Conservation (phyloP, 2,888 invertebrate genomes). For the Ochropacha duplaris region DNA sequence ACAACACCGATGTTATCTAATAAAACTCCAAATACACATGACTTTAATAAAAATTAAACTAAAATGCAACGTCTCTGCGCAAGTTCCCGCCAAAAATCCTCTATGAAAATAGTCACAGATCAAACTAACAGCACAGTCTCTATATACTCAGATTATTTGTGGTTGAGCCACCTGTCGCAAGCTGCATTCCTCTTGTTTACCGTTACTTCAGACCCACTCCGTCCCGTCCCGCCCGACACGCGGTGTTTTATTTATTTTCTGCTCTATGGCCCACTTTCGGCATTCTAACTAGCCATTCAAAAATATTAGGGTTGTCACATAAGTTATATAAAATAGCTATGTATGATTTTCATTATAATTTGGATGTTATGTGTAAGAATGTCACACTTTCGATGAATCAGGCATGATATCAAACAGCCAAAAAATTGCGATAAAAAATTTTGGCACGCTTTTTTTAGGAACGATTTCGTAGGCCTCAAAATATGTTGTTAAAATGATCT, state of each 20-base stretch:
- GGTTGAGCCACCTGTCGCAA: conserved; percentile 31
- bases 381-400: too few relatives aligned
- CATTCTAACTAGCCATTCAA: background rate
- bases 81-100: too few relatives aligned
- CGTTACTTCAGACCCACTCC: conserved; percentile 25
- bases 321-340: background rate
- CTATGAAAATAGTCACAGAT: conserved; percentile 6
- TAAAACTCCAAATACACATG: too few relatives aligned
- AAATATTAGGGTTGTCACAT: background rate
- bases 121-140: background rate
- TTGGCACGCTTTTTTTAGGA: too few relatives aligned
- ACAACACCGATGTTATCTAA: too few relatives aligned
- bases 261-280: conserved; percentile 11
- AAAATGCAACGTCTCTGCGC: too few relatives aligned
- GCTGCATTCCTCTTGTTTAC: conserved; percentile 38
- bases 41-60: too few relatives aligned
- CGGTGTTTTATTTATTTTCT: conserved; percentile 20
- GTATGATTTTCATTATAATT: too few relatives aligned
- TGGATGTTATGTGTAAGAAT: too few relatives aligned
- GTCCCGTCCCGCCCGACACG: conserved; percentile 7
- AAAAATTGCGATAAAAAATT: background rate
- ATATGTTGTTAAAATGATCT: background rate
- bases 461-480: too few relatives aligned
- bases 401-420: background rate
- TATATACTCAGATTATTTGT: background rate